A percentile compares a stretch with the other conserved stretches of the same genome.
Conservation (phyloP, 2,113 vertebrate species). For the Etia nguti region DNA sequence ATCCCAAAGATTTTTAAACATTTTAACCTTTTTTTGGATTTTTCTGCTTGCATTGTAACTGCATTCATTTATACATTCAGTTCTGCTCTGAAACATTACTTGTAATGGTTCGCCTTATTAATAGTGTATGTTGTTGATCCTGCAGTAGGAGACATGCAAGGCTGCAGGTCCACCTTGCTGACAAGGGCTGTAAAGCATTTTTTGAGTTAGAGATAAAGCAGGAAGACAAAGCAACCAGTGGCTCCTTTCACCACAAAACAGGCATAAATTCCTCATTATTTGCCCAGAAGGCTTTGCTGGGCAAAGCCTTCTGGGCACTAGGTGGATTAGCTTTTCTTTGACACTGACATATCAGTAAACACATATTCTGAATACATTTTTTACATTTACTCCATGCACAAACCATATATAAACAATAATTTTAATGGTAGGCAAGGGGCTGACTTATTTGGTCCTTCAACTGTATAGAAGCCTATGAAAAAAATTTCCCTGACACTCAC, state of each 20-base stretch:
- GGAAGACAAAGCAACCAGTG: not conserved
- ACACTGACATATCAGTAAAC: not conserved
- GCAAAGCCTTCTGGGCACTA: no score
- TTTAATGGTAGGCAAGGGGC: not conserved
- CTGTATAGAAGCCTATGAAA: fast-evolving
- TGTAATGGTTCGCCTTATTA: not conserved
- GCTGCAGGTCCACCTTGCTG: not conserved
- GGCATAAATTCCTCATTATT: not conserved
- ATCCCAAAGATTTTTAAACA: not conserved
- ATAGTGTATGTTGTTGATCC: not conserved
- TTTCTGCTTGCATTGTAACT: not conserved
- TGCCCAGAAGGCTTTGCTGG: not conserved
- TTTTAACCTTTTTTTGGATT: not conserved
- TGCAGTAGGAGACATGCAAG: not conserved
- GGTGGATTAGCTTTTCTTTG: not conserved
- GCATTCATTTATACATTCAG: not conserved
- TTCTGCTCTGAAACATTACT: not conserved
- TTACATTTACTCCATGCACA: not conserved
- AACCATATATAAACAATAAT: not conserved
- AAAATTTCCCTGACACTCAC: not conserved
- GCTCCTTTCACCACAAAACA: not conserved
- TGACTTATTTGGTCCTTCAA: not conserved
- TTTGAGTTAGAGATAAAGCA: not conserved
- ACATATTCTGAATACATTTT: not conserved
- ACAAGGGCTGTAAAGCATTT: not conserved